phyloP scores from a whole-genome alignment of 1,140 invertebrate genomes.

The Radopholus similis region DNA sequence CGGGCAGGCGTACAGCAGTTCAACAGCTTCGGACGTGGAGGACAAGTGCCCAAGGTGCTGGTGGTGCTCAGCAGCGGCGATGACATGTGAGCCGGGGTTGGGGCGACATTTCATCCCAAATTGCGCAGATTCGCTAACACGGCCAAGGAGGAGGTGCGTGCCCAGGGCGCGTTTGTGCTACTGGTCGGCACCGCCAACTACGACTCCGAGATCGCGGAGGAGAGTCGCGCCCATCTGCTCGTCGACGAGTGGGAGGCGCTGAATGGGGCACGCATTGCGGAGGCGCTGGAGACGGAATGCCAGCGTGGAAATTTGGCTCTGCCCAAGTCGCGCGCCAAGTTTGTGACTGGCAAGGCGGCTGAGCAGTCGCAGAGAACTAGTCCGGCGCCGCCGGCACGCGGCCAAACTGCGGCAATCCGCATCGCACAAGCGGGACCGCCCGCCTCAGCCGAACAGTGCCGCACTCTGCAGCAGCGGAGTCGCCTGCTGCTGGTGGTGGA shows the following conservation, averaged over 20 bases:
- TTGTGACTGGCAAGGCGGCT: constrained; percentile 3
- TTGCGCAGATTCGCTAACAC: constrained; percentile 8
- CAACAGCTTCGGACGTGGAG: constrained; percentile 29
- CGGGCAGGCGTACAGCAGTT: constrained; percentile 42
- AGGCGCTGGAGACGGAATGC: constrained; percentile 1
- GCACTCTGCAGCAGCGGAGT: constrained; percentile 5
- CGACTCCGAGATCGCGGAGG: constrained; percentile 26
- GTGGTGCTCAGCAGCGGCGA: constrained; percentile 36
- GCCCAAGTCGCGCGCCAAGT: constrained; percentile 10
- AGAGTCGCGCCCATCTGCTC: constrained; percentile 4
- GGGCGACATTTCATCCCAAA: background rate
- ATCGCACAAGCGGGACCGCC: background rate
- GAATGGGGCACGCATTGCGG: constrained; percentile 2
- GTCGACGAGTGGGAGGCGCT: constrained; percentile 7
- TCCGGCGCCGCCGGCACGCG: background rate
- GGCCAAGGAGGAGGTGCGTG: background rate
- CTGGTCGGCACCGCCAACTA: constrained; percentile 20
- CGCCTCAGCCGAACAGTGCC: background rate
- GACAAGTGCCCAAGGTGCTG: constrained; percentile 24
- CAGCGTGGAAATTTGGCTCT: background rate
- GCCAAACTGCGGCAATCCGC: background rate
- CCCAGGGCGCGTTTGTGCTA: background rate
- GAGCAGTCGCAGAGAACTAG: background rate
- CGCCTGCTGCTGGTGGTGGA: constrained; percentile 20
- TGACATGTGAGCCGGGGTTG: constrained; percentile 30